Evolutionary conservation across 2,113 vertebrate genomes (phyloP).

Genomic region (Anarrhichthys ocellatus): DNA sequence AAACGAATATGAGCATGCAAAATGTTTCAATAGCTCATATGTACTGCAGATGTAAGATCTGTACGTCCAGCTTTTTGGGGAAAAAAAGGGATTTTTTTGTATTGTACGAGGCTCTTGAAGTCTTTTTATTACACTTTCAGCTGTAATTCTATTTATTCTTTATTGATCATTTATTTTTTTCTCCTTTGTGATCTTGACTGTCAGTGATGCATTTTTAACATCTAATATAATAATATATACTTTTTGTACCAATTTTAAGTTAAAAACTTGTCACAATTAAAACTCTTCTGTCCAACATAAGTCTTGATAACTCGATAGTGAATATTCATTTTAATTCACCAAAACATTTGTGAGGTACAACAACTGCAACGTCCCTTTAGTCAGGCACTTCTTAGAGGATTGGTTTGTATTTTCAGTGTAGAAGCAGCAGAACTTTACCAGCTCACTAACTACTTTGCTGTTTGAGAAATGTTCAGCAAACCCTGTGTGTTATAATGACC

Average conservation of each 20-base stretch:
- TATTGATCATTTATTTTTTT: background rate
- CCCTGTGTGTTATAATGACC: background rate
- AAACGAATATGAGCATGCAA: background rate
- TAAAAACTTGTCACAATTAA: background rate
- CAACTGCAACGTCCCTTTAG: background rate
- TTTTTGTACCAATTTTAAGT: background rate
- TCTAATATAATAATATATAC: background rate
- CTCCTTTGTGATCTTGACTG: background rate
- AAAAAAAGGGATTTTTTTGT: background rate
- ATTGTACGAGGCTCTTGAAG: background rate
- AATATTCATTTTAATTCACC: background rate
- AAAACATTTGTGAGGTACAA: background rate
- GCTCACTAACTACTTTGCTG: background rate
- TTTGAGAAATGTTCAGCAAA: constrained; percentile 13
- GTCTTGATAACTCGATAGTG: background rate
- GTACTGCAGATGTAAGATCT: background rate
- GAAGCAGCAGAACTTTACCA: background rate
- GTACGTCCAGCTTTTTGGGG: background rate
- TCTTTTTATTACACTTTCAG: background rate
- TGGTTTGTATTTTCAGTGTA: background rate
- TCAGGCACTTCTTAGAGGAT: background rate
- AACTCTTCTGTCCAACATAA: background rate
- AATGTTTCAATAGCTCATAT: background rate
- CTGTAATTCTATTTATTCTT: background rate
- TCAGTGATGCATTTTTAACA: background rate